A percentile compares a stretch with the other conserved stretches of the same genome.
Conservation (phyloP, 2,797 vertebrate genomes). For the Apodemus agrarius region DNA sequence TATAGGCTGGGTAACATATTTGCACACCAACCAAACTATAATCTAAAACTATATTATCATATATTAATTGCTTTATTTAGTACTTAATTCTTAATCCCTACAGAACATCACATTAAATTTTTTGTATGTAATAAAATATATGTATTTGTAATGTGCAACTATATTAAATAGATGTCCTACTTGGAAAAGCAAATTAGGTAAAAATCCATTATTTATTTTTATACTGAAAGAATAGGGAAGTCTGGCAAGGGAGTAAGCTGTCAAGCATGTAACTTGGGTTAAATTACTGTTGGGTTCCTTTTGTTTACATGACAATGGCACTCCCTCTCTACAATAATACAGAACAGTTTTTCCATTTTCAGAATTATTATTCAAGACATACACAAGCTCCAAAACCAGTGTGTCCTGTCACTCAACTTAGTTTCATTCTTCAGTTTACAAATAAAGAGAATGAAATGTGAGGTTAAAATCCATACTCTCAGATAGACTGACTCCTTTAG, state of each 20-base stretch:
- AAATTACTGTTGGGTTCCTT: slow-evolving; percentile 60
- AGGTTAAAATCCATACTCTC: slow-evolving; percentile 47
- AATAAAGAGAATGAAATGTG: slow-evolving; percentile 37
- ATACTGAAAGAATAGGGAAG: slow-evolving; percentile 69
- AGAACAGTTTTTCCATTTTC: slow-evolving; percentile 41
- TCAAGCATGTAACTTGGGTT: slow-evolving; percentile 58
- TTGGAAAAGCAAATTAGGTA: slow-evolving; percentile 60
- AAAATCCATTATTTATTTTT: slow-evolving; percentile 74
- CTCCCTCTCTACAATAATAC: slow-evolving; percentile 31
- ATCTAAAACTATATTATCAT: slow-evolving; percentile 43
- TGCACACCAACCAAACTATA: slow-evolving; percentile 61
- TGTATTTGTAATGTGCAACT: slow-evolving; percentile 55
- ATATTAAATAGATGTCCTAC: slow-evolving; percentile 50
- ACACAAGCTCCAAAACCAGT: slow-evolving; percentile 6
- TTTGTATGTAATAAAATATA: slow-evolving; percentile 55
- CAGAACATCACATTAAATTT: slow-evolving; percentile 58
- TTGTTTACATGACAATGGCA: slow-evolving; percentile 68
- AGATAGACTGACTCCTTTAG: slow-evolving; percentile 31
- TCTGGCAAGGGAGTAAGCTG: slow-evolving; percentile 63
- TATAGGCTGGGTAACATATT: slow-evolving; percentile 60
- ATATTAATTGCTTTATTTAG: slow-evolving; percentile 63
- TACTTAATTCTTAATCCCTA: slow-evolving; percentile 20
- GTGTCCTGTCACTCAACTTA: slow-evolving; percentile 10
- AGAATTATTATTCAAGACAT: slow-evolving; percentile 58
- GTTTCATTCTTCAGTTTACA: slow-evolving; percentile 45